Conservation (phyloP, 2,888 invertebrate genomes). For the Drosophila suboccidentalis region DNA sequence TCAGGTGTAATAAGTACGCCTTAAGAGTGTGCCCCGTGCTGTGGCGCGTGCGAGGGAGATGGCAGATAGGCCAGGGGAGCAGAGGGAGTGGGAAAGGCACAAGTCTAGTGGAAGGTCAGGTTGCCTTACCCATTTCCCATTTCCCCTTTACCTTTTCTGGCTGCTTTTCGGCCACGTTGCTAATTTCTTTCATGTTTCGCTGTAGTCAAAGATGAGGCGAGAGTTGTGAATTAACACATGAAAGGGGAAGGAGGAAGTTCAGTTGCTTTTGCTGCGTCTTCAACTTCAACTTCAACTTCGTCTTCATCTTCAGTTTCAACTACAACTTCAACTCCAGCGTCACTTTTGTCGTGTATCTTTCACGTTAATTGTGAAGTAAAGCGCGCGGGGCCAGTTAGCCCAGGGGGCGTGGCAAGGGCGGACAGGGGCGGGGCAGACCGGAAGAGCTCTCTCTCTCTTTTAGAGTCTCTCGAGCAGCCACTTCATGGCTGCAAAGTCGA, state of each 20-base stretch:
- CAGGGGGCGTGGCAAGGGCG: too few species aligned
- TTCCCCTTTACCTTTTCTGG: not conserved
- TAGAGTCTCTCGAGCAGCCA: conserved; percentile 52
- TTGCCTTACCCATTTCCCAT: not conserved
- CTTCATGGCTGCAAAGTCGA: conserved; percentile 21
- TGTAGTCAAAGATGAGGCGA: conserved; percentile 18
- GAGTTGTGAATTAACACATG: not conserved
- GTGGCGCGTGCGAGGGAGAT: conserved; percentile 24
- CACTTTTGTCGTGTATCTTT: conserved; percentile 69
- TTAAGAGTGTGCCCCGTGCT: conserved; percentile 63
- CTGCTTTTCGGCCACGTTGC: conserved; percentile 68
- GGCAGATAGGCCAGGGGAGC: too few species aligned
- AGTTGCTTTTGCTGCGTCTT: conserved; percentile 28
- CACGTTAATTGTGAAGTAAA: conserved; percentile 72
- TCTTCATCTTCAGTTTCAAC: conserved; percentile 22
- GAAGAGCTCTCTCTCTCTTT: conserved; percentile 38
- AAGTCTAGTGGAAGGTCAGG: conserved; percentile 44
- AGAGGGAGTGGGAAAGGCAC: not conserved
- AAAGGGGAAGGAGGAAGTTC: too few species aligned
- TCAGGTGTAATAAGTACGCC: conserved; percentile 77
- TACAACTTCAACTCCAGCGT: conserved; percentile 25
- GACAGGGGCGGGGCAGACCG: conserved; percentile 1
- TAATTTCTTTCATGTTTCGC: conserved; percentile 75
- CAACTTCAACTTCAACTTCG: conserved; percentile 25
- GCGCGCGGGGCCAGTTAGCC: conserved; percentile 21